Conservation (phyloP, 1,140 invertebrate genomes). For the Anthonomus grandis region DNA sequence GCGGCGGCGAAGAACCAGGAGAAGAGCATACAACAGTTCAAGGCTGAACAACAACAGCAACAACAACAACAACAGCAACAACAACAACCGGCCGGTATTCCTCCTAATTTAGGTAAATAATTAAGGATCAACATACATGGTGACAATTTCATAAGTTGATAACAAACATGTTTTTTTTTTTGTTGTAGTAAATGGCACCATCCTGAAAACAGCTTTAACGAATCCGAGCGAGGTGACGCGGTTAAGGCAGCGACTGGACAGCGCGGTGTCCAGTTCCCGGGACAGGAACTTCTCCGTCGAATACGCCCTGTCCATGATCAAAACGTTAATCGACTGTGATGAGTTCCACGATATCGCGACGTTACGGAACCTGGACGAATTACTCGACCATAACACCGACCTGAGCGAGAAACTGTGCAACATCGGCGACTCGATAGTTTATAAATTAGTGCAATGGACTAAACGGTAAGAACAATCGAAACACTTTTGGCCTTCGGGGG, state of each 20-base stretch:
- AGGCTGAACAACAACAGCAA: conserved; percentile 43
- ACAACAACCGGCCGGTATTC: conserved; percentile 51
- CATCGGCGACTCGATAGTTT: conserved; percentile 93
- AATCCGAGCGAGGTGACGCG: conserved; percentile 89
- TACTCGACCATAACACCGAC: conserved; percentile 86
- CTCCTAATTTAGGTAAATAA: conserved; percentile 58
- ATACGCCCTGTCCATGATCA: conserved; percentile 79
- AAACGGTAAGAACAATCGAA: conserved; percentile 58
- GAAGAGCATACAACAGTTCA: conserved; percentile 40
- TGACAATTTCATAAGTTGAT: not conserved
- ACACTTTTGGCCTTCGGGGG: not conserved
- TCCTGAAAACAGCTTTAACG: conserved; percentile 89
- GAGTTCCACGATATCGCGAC: conserved; percentile 94
- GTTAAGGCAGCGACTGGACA: conserved; percentile 81
- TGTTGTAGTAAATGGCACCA: conserved; percentile 73
- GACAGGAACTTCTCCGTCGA: conserved; percentile 80
- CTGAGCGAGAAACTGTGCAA: conserved; percentile 89
- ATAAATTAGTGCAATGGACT: conserved; percentile 97
- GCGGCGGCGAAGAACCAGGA: conserved; percentile 48
- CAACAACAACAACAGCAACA: conserved; percentile 43
- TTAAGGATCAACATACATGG: not conserved
- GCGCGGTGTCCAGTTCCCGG: conserved; percentile 78
- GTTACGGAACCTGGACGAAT: conserved; percentile 82
- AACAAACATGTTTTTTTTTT: not conserved
- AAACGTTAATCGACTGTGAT: conserved; percentile 88